Base-by-base conservation (phyloP, 30 jellyfish, hydroid and myxozoan species). In the Cassiopea xamachana region DNA sequence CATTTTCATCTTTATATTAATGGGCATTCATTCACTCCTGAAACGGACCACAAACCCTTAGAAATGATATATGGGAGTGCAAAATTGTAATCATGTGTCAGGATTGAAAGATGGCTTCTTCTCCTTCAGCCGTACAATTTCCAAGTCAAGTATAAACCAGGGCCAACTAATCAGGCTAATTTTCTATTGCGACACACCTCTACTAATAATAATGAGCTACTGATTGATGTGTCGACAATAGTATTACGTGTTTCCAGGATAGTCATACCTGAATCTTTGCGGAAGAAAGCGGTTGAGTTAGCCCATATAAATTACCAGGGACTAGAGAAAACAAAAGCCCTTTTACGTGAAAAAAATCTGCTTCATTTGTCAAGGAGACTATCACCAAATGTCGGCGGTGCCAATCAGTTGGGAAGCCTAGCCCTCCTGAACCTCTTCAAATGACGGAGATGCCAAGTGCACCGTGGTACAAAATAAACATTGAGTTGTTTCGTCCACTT, bases 251-350 rank as follows among this genome's bases (percentile, higher is more conserved):
- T 88, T 49, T 55, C 81, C 5, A 60, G 72, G 77, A 86, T 86
- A 46, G 73, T 86, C n/a, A 51, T 84, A 19, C 94, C 96, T 14
- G 62, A 82, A 47, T 27, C 47, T 59, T 60, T 90, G 64, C 86
- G 55, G 55, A 27, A 90, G 48, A 59, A 51, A 62, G 94, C 94
- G 44, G 48, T 75, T 27, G 49, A 82, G 47, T 81, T 82, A 68
- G 94, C 83, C 39, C 97, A 81, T 73, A 51, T 3, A 59, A 96
- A 96, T 27, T 85, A 90, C 84, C 97, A 83, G 51, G 97, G 95
- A 12, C 46, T 68, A 49, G 92, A 61, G 43, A 78, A 77, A 70
- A 91, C 96, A 10, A 91, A 91, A 45, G 48, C 81, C 46, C 58
- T 78, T 67, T 14, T 61, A 8, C 47, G 74, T 17, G 78, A 50